phyloP scores from a whole-genome alignment of 1,140 invertebrate species.

The Gyrodactylus bullatarudis region DNA sequence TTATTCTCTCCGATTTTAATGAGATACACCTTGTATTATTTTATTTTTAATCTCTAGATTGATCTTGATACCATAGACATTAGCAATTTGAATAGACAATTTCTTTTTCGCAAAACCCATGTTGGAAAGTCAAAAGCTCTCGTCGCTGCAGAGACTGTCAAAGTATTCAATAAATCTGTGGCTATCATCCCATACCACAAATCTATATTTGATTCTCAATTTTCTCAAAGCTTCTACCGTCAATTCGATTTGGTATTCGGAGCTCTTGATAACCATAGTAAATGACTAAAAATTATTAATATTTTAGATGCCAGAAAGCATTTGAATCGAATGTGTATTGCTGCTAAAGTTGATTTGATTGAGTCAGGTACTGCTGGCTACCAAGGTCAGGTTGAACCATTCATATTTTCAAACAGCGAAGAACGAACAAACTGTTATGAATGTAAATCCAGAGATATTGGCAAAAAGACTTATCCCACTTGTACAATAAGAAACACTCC shows the following conservation, averaged over 20 bases:
- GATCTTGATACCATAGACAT: slow-evolving; percentile 97
- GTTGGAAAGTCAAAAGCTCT: slow-evolving; percentile 65
- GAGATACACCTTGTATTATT: slow-evolving; percentile 58
- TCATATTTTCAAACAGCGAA: slow-evolving; percentile 24
- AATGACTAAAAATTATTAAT: slow-evolving; percentile 5
- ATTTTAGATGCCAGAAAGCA: slow-evolving; percentile 52
- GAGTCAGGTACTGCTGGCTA: slow-evolving; percentile 91
- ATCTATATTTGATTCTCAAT: slow-evolving; percentile 61
- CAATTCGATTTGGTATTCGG: slow-evolving; percentile 69
- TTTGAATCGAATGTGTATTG: slow-evolving; percentile 91
- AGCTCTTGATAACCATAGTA: slow-evolving; percentile 61
- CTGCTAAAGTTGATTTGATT: slow-evolving; percentile 57
- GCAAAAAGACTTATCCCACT: slow-evolving; percentile 65
- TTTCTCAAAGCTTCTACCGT: slow-evolving; percentile 59
- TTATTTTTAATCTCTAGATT: slow-evolving; percentile 33
- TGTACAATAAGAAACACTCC: slow-evolving; percentile 97
- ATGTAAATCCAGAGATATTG: slow-evolving; percentile 48
- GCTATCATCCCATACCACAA: slow-evolving; percentile 61
- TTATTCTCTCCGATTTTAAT: slow-evolving; percentile 62
- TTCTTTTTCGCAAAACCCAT: slow-evolving; percentile 80
- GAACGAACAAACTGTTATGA: slow-evolving; percentile 51
- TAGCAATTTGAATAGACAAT: slow-evolving; percentile 92
- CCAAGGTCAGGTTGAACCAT: slow-evolving; percentile 37
- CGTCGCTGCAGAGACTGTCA: slow-evolving; percentile 45
- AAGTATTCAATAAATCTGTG: slow-evolving; percentile 51